These are phyloP conservation scores for Podarcis siculus DNA, from an alignment of 2,797 vertebrate species.

Conservation along the genomic window DNA sequence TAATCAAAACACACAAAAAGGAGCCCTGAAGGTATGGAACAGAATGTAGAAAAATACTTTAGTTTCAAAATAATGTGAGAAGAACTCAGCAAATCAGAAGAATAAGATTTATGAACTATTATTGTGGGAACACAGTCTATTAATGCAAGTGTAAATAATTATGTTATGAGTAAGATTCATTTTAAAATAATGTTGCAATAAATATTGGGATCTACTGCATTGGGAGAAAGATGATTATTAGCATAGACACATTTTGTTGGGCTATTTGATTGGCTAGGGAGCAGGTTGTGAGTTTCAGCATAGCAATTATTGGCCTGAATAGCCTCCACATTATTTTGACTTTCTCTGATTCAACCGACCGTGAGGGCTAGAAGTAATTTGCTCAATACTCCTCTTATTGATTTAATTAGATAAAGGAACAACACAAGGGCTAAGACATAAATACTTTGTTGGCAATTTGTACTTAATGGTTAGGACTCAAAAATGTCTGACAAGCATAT, in stretches of 20 bases:
- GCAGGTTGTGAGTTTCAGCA: too few species aligned
- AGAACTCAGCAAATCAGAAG: background rate
- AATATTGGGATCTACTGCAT: background rate
- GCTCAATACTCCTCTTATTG: background rate
- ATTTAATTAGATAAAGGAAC: background rate
- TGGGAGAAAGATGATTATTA: background rate
- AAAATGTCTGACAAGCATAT: background rate
- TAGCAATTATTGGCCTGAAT: too few species aligned
- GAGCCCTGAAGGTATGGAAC: background rate
- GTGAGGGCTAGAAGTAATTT: too few species aligned
- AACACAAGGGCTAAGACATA: background rate
- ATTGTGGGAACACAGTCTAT: background rate
- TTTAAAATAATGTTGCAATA: background rate
- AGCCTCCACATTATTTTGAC: too few species aligned
- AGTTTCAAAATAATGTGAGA: background rate
- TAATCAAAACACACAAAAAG: slow-evolving; percentile 14
- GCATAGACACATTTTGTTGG: background rate
- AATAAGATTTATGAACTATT: background rate
- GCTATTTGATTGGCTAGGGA: background rate
- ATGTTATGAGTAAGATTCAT: background rate
- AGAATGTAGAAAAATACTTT: background rate
- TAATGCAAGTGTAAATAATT: background rate
- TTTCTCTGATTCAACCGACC: too few species aligned
- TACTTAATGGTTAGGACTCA: background rate
- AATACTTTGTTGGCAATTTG: background rate